Percentiles rank a stretch among this genome's conserved stretches.
Evolutionary conservation across 2,113 vertebrate genomes (phyloP).

Genomic region (Hiodon tergisus): DNA sequence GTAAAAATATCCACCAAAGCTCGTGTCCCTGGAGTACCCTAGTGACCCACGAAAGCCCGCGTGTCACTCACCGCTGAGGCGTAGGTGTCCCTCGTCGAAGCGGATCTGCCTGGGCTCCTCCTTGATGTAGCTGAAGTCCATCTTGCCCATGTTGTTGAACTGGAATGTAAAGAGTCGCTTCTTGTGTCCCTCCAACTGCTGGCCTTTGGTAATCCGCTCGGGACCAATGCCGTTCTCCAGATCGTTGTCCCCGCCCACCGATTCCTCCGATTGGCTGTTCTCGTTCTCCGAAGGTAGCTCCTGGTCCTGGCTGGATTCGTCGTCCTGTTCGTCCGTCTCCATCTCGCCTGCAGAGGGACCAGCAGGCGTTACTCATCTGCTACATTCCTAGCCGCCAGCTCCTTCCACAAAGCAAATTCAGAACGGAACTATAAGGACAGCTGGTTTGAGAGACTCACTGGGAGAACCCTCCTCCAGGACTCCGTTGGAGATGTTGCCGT

Average conservation of each 20-base stretch:
- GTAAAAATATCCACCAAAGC: not conserved
- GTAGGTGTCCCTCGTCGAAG: conserved; percentile 89
- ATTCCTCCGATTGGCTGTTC: conserved; percentile 96
- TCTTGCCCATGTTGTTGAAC: conserved; percentile 95
- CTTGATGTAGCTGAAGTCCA: conserved; percentile 87
- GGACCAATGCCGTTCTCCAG: conserved; percentile 87
- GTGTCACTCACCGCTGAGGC: conserved; percentile 79
- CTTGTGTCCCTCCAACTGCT: conserved; percentile 68
- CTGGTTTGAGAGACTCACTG: conserved; percentile 66
- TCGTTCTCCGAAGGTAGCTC: conserved; percentile 96
- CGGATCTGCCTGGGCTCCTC: conserved; percentile 89
- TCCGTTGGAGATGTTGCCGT: conserved; percentile 89
- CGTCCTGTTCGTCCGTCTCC: conserved; percentile 96
- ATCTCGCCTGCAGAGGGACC: conserved; percentile 76
- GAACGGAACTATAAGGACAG: too few species aligned
- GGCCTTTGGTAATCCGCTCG: conserved; percentile 77
- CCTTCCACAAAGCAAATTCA: not conserved
- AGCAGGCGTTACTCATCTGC: not conserved
- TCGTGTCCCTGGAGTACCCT: not conserved
- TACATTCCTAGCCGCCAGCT: not conserved
- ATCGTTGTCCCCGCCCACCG: conserved; percentile 90
- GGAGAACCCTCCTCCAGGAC: conserved; percentile 90
- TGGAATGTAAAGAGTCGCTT: conserved; percentile 97
- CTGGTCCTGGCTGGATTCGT: conserved; percentile 97
- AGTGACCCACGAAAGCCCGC: too few species aligned